Percentiles rank a stretch among this genome's conserved stretches.
Conservation (phyloP, 2,113 vertebrate species). For the Cynopterus brachyotis region DNA sequence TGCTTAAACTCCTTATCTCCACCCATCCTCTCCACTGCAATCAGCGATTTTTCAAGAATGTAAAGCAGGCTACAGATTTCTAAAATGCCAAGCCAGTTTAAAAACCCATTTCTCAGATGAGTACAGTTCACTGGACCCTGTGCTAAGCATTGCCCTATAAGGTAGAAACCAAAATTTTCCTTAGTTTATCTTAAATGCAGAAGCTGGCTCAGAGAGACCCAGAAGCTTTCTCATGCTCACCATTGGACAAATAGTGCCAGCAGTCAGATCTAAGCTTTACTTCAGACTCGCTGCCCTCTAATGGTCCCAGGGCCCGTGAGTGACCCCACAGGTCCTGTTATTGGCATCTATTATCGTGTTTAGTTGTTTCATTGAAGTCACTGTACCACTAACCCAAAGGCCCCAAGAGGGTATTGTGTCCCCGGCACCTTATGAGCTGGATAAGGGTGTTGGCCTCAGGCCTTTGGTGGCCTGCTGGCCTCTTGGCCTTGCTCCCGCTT, state of each 20-base stretch:
- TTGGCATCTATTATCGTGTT: not conserved
- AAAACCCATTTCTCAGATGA: not conserved
- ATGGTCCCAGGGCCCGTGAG: not conserved
- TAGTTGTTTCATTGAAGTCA: not conserved
- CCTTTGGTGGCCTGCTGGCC: not conserved
- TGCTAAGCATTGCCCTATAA: not conserved
- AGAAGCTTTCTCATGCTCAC: not conserved
- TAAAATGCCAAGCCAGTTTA: not conserved
- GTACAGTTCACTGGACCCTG: not conserved
- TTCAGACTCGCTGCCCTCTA: not conserved
- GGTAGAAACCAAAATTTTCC: not conserved
- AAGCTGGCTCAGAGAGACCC: not conserved
- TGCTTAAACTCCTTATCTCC: not conserved
- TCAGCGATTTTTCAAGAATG: not conserved
- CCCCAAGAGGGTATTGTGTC: not conserved
- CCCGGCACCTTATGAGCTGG: not conserved
- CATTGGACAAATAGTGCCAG: not conserved
- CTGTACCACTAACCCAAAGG: not conserved
- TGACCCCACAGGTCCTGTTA: rapidly evolving
- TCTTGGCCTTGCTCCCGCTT: not conserved
- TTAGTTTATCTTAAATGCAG: not conserved
- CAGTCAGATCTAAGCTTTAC: not conserved
- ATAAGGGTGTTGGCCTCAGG: not conserved
- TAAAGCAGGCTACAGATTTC: not conserved
- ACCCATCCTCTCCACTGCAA: not conserved